Evolutionary conservation across 2,797 vertebrate species (phyloP), one percentile per base, ranked within the genome.

Genomic region (Botia kubotai): DNA sequence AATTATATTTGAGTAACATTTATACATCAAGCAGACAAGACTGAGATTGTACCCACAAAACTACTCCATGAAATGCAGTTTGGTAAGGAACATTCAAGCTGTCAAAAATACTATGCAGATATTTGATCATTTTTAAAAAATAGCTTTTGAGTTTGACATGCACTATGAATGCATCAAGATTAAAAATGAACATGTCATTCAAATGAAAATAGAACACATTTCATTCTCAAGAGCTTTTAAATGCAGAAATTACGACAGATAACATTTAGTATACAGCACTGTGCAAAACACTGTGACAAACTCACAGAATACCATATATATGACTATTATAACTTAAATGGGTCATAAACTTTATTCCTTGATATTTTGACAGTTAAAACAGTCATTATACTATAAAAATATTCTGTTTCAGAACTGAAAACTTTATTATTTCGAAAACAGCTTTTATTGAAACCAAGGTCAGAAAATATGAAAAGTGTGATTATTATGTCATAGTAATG

Each of bases 21-120:
- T 93, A 94, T 88, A 92, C 93, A 91, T 92, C 91, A 90, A 95
- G 91, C 92, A 88, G 93, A 93, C 90, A 89, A 93, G 91, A 91
- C 92, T 84, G 91, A 88, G 91, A 90, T 92, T 91, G 91, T 92
- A 92, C 90, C 92, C 93, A 95, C 91, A 86, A 93, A 88, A 94
- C 91, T 91, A 92, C 89, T 88, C 89, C 88, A 93, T 87, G 92
- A 90, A 91, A 91, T 88, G 92, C 90, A 92, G 89, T 91, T 91
- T 91, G 90, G 80, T 90, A 87, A 87, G 87, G 87, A 93, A 95
- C 93, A 93, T 94, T 94, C 93, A 93, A 93, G 91, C 90, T 91
- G 94, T 94, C 94, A 95, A 91, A 89, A 88, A 87, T 74, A 89
- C 88, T 84, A 88, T 84, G 86, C 87, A 89, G 87, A 87, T 87